Conservation (phyloP, 37 sponge, comb jelly and placozoan genomes). For the Hexactinellida sp. region DNA sequence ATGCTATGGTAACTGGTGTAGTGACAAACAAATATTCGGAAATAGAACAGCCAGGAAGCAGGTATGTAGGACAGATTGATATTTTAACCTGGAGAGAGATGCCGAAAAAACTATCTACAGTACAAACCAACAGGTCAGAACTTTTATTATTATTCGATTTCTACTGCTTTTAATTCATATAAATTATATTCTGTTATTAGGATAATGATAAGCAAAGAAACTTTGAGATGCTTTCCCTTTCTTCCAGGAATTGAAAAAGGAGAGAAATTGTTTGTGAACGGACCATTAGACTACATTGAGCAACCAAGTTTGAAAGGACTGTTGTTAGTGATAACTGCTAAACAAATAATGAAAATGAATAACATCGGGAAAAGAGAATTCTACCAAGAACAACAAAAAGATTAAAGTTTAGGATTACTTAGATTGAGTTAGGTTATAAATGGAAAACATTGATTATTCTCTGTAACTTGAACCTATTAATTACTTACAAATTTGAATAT, state of each 20-base stretch:
- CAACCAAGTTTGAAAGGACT: neutral
- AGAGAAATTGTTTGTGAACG: neutral
- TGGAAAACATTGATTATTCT: too few species aligned
- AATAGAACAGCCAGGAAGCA: neutral
- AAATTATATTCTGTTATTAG: neutral
- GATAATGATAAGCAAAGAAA: neutral
- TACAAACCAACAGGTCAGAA: neutral
- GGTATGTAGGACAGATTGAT: neutral
- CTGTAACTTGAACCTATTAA: too few species aligned
- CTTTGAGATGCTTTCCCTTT: neutral
- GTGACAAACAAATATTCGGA: neutral
- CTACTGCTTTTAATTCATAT: too few species aligned
- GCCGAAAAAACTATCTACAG: neutral
- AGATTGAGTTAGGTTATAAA: too few species aligned
- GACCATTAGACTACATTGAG: neutral
- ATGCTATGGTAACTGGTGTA: neutral
- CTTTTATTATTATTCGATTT: too few species aligned
- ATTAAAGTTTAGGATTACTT: too few species aligned
- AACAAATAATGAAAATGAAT: neutral
- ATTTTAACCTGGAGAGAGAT: neutral
- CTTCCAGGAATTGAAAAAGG: neutral
- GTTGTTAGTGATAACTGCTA: neutral
- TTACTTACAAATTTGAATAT: too few species aligned
- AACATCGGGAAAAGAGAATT: neutral
- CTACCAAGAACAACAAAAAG: too few species aligned